Evolutionary conservation across 1,140 invertebrate species (phyloP), one percentile per base, ranked within the genome.

Genomic region (fruit fly (Drosophila melanogaster)): DNA sequence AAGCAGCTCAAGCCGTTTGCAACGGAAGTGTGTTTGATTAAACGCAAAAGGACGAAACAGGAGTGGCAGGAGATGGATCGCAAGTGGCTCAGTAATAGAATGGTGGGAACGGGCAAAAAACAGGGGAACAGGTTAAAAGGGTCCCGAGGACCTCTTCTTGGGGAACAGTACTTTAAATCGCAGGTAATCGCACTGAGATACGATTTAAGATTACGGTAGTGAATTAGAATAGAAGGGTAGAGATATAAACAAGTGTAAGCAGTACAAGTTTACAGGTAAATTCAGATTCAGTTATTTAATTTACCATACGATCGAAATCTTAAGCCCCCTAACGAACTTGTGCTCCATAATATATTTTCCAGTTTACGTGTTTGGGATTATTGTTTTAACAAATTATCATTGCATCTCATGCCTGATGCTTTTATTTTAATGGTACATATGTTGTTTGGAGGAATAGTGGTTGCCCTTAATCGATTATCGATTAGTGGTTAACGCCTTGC

Each of bases 11-110:
- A 86, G 83, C 79, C 79, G 83, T 83, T 86, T 77, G 83, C 83
- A 87, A 81, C 83, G 83, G 83, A 86, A 86, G 83, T 86, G 83
- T 86, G 83, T 86, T 86, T 86, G 83, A 86, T 86, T 86, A 87
- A 86, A 86, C 83, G 83, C 79, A 72, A 58, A 81, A 87, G 69
- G 69, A 85, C 81, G 86, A 76, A 62, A 55, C 30, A 58, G 55
- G 70, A 65, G 54, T 55, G 58, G 64, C 43, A 56, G 53, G 60
- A 24, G 35, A 15, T n/a, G 40, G 59, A 30, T 47, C 37, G 51
- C 51, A 58, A 47, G 44, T 41, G 37, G 46, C 40, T 61, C 72
- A 35, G 26, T 11, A 30, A 22, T 38, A 6, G 64, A 44, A 33
- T 33, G 51, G 35, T 70, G 65, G 66, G 50, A 67, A 43, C 19